Percentiles rank a stretch among this genome's conserved stretches.
These are phyloP conservation scores for Euura lappo DNA, from an alignment of 1,140 invertebrate genomes.

Conservation along the genomic window DNA sequence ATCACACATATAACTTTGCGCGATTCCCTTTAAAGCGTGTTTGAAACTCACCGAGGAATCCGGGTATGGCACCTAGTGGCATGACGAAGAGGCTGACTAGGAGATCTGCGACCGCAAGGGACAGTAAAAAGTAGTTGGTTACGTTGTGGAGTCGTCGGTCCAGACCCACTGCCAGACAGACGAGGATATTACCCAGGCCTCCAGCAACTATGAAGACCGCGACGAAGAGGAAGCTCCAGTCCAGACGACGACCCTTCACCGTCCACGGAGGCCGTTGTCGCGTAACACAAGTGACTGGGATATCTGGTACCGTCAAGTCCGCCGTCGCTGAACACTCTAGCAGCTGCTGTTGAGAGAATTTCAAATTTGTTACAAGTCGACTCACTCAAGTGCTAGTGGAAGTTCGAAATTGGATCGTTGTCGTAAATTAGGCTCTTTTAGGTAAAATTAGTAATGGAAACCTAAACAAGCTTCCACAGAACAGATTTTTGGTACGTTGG, in stretches of 20 bases:
- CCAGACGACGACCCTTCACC: slow-evolving; percentile 43
- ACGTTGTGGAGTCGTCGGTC: slow-evolving; percentile 89
- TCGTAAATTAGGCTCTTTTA: too few species aligned
- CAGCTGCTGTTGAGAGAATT: slow-evolving; percentile 25
- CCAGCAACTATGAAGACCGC: slow-evolving; percentile 85
- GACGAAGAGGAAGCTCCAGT: slow-evolving; percentile 81
- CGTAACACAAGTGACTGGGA: slow-evolving; percentile 35
- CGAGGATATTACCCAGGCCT: slow-evolving; percentile 89
- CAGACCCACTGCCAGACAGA: slow-evolving; percentile 86
- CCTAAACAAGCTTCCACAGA: too few species aligned
- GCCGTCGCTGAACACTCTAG: slow-evolving; percentile 37
- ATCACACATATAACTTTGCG: too few species aligned
- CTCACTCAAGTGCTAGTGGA: too few species aligned
- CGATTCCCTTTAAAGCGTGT: too few species aligned
- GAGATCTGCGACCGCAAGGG: slow-evolving; percentile 91
- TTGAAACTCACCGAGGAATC: slow-evolving; percentile 78
- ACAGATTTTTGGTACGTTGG: too few species aligned
- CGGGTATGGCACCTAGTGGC: slow-evolving; percentile 86
- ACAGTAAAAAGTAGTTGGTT: slow-evolving; percentile 94
- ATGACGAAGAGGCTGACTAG: slow-evolving; percentile 90
- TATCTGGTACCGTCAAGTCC: slow-evolving; percentile 29
- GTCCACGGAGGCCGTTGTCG: slow-evolving; percentile 23
- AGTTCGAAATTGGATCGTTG: too few species aligned
- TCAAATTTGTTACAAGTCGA: too few species aligned
- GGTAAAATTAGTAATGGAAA: too few species aligned